Conservation (phyloP, 2,113 vertebrate species). For the Cebus imitator region DNA sequence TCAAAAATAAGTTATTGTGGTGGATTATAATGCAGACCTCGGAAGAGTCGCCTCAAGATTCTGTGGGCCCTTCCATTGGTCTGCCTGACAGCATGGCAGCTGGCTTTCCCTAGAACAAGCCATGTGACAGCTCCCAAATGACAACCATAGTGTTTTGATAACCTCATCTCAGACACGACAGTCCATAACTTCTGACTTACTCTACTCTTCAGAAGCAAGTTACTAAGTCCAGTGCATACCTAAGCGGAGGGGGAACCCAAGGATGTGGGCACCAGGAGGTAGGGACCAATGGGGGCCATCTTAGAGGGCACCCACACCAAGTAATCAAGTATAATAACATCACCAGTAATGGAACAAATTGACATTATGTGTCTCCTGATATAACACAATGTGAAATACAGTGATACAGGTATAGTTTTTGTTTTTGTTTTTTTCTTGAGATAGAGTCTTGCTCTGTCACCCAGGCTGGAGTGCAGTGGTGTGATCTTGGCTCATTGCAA, state of each 20-base stretch:
- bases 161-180: background rate
- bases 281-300: background rate
- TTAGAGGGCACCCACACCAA: background rate
- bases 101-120: background rate
- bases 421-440: no score
- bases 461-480: no score
- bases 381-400: background rate
- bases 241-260: background rate
- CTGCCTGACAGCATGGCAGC: background rate
- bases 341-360: fast-evolving
- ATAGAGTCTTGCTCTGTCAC: no score
- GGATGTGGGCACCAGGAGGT: background rate
- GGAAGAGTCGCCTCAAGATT: background rate
- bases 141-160: background rate
- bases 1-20: background rate
- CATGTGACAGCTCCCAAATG: background rate
- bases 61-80: fast-evolving
- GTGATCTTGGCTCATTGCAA: no score
- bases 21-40: background rate
- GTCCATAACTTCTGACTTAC: background rate
- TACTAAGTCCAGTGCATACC: background rate
- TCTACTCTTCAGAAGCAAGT: background rate
- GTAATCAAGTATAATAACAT: no score
- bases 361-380: background rate
- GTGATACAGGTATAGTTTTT: background rate